Evolutionary conservation across 2,113 vertebrate species (phyloP).

Genomic region (Genyomyrus donnyi): DNA sequence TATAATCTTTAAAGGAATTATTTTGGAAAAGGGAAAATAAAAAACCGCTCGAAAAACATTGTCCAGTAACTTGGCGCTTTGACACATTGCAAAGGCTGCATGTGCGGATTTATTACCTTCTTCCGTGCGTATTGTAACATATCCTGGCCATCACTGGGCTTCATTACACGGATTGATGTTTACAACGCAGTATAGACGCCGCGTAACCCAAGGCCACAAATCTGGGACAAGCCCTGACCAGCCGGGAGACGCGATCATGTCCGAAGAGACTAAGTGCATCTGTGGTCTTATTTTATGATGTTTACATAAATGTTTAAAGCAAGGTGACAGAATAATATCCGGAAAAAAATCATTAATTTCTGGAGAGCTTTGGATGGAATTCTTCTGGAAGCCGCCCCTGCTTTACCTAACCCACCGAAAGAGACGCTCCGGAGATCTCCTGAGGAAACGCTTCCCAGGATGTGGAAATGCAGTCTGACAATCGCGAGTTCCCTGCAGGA

Average conservation of each 20-base stretch:
- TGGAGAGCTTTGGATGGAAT: conserved; percentile 54
- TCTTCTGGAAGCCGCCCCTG: conserved; percentile 37
- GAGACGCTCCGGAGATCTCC: conserved; percentile 31
- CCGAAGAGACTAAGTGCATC: conserved; percentile 35
- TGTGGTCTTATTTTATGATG: conserved; percentile 37
- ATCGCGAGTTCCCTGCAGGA: conserved; percentile 52
- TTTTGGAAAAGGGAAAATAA: neutral
- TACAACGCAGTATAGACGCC: conserved; percentile 20
- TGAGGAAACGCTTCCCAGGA: conserved; percentile 44
- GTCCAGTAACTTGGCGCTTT: neutral
- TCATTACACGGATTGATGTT: conserved; percentile 30
- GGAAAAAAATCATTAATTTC: conserved; percentile 50
- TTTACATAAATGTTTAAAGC: conserved; percentile 54
- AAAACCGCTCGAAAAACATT: neutral
- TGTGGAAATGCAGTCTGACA: conserved; percentile 62
- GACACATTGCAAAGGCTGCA: neutral
- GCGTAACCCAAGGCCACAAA: conserved; percentile 35
- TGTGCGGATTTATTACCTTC: neutral
- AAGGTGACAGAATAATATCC: conserved; percentile 54
- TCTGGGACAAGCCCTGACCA: conserved; percentile 32
- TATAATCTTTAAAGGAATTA: neutral
- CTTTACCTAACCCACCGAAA: conserved; percentile 34
- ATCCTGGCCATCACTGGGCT: conserved; percentile 31
- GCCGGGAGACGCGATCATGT: conserved; percentile 33
- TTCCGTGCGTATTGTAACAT: too few relatives aligned